A percentile compares a stretch with the other conserved stretches of the same genome.
Conservation (phyloP, 2,888 invertebrate species). For the Drosophila hamatofila region DNA sequence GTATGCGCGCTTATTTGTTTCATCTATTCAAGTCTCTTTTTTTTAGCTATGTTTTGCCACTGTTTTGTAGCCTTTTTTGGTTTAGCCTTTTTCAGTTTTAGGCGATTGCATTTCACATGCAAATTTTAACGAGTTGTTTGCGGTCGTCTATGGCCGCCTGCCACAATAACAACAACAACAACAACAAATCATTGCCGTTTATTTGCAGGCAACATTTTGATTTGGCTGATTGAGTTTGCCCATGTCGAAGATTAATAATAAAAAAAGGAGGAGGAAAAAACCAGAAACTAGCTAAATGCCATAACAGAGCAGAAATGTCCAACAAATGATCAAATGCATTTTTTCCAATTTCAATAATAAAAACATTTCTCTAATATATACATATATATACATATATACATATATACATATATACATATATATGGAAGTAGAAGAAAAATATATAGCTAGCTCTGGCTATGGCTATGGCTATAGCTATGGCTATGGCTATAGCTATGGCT, state of each 20-base stretch:
- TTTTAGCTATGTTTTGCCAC: constrained; percentile 5
- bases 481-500: too few species aligned
- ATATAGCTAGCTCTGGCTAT: too few species aligned
- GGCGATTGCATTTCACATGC: constrained; percentile 76
- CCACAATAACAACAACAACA: constrained; percentile 41
- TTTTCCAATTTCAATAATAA: constrained; percentile 35
- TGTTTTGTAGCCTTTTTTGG: constrained; percentile 12
- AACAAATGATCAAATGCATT: constrained; percentile 27
- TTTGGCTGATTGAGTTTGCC: constrained; percentile 70
- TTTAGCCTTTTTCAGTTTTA: constrained; percentile 47
- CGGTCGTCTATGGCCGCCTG: constrained; percentile 65
- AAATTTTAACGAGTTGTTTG: constrained; percentile 79
- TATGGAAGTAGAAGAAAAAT: neutral
- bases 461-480: too few species aligned
- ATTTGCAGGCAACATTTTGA: constrained; percentile 71
- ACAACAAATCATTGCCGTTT: constrained; percentile 65
- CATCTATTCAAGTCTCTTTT: constrained; percentile 14
- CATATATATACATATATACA: too few species aligned
- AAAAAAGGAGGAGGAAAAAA: constrained; percentile 9
- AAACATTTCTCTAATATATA: neutral
- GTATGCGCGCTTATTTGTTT: constrained; percentile 19
- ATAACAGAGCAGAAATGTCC: neutral
- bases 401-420: neutral
- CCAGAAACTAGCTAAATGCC: constrained; percentile 1
- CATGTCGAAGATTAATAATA: constrained; percentile 9